phyloP scores from a whole-genome alignment of 1,140 invertebrate species.

The Marisa cornuarietis region DNA sequence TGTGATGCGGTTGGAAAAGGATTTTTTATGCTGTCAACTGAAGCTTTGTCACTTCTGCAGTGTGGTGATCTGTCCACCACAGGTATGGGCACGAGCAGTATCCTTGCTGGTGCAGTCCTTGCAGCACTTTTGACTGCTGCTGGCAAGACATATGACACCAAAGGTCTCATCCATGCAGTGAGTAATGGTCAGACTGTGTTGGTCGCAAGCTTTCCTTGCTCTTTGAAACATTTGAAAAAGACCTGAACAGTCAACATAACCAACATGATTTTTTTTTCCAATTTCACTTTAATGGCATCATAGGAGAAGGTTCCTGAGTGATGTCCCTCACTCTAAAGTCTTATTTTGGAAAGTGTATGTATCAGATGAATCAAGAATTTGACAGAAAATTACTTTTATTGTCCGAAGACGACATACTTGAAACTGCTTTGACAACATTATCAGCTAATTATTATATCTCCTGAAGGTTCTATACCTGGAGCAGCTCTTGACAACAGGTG shows the following conservation, averaged over 20 bases:
- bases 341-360: no score
- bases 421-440: no score
- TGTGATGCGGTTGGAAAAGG: no score
- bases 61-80: slow-evolving; percentile 16
- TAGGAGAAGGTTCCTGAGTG: no score
- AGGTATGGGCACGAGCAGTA: slow-evolving; percentile 71
- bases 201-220: not conserved
- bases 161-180: slow-evolving; percentile 64
- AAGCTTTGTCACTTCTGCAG: not conserved
- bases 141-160: slow-evolving; percentile 59
- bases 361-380: not conserved
- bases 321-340: no score
- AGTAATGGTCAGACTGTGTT: slow-evolving; percentile 26
- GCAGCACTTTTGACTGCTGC: slow-evolving; percentile 65
- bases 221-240: not conserved
- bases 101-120: slow-evolving; percentile 67
- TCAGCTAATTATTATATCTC: not conserved
- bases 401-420: no score
- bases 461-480: slow-evolving; percentile 68
- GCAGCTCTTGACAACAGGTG: slow-evolving; percentile 70
- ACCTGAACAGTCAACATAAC: not conserved
- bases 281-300: no score
- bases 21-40: no score
- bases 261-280: no score
- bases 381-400: no score